Conservation (phyloP, 2,113 vertebrate species). For the Lampris incognitus region DNA sequence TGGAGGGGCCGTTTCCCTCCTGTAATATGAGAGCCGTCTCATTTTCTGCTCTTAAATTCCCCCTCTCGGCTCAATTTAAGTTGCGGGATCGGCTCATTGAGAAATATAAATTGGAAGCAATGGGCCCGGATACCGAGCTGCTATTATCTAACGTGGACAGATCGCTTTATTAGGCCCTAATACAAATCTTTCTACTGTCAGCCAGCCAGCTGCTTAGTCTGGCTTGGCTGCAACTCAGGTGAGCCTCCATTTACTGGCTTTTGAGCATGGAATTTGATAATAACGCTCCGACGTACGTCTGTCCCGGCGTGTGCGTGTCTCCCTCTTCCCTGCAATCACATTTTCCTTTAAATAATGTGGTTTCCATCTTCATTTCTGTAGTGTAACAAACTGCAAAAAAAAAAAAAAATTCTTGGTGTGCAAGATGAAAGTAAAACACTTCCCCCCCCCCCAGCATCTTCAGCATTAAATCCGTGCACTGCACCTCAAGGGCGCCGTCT, state of each 20-base stretch:
- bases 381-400: no score
- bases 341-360: no score
- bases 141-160: slow-evolving; percentile 85
- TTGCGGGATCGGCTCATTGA: slow-evolving; percentile 81
- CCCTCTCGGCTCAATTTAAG: slow-evolving; percentile 83
- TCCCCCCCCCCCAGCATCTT: background rate
- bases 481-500: slow-evolving; percentile 22
- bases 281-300: slow-evolving; percentile 13
- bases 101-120: slow-evolving; percentile 86
- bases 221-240: slow-evolving; percentile 64
- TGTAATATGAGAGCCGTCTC: slow-evolving; percentile 78
- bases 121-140: slow-evolving; percentile 79
- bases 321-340: background rate
- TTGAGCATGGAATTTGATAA: slow-evolving; percentile 47
- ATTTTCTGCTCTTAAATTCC: slow-evolving; percentile 86
- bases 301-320: slow-evolving; percentile 5
- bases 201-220: slow-evolving; percentile 63
- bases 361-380: slow-evolving; percentile 8
- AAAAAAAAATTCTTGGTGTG: no score
- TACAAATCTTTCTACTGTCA: slow-evolving; percentile 78
- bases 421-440: no score
- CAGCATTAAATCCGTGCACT: background rate
- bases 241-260: slow-evolving; percentile 53
- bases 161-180: slow-evolving; percentile 84
- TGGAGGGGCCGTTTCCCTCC: slow-evolving; percentile 65